Evolutionary conservation across 1,140 invertebrate genomes (phyloP).

Genomic region (Drosophila serrata): DNA sequence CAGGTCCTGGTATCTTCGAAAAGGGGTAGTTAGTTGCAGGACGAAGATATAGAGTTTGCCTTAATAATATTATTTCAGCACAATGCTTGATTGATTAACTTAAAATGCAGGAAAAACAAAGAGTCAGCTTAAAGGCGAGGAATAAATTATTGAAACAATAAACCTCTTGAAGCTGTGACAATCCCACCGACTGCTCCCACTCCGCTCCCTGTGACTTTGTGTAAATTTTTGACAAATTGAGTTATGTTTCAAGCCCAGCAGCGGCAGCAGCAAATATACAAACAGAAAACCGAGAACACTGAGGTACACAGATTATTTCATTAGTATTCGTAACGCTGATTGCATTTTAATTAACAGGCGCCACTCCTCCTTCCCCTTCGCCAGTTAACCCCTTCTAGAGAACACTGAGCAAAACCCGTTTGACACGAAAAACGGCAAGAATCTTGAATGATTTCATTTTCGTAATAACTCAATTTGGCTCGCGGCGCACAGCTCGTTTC

Average conservation of each 20-base stretch:
- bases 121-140: background rate
- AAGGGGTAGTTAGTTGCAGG: conserved; percentile 2
- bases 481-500: conserved; percentile 38
- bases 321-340: conserved; percentile 78
- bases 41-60: background rate
- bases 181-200: conserved; percentile 5
- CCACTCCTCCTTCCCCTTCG: conserved; percentile 37
- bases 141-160: background rate
- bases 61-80: conserved; percentile 20
- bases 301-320: conserved; percentile 56
- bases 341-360: conserved; percentile 80
- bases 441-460: conserved; percentile 59
- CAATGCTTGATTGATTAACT: conserved; percentile 28
- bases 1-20: conserved; percentile 10
- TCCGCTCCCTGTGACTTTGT: conserved; percentile 5
- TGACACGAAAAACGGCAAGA: conserved; percentile 69
- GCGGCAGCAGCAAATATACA: conserved; percentile 1
- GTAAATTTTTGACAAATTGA: conserved; percentile 43
- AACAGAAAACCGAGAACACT: conserved; percentile 19
- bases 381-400: conserved; percentile 6
- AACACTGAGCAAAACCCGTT: conserved; percentile 50
- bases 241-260: conserved; percentile 26
- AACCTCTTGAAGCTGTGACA: conserved; percentile 3
- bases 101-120: background rate
- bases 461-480: conserved; percentile 71